These are phyloP conservation scores for Dolichoris vasculosae DNA, from an alignment of 1,140 invertebrate species.

Conservation along the genomic window DNA sequence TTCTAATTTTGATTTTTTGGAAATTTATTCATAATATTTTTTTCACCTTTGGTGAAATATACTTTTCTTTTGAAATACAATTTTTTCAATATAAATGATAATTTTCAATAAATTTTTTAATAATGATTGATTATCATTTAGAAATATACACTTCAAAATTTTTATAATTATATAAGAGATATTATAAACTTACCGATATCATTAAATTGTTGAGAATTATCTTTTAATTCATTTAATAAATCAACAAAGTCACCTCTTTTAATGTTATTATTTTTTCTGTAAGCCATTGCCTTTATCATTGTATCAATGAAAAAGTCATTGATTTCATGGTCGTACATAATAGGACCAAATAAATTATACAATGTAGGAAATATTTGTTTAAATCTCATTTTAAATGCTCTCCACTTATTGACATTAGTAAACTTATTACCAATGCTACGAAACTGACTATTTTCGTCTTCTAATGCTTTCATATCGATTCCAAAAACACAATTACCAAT, in stretches of 20 bases:
- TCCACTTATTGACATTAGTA: slow-evolving; percentile 50
- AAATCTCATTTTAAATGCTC: slow-evolving; percentile 38
- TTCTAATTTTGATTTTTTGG: too few relatives aligned
- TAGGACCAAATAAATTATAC: slow-evolving; percentile 40
- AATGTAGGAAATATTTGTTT: slow-evolving; percentile 49
- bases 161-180: neutral
- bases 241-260: slow-evolving; percentile 75
- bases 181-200: slow-evolving; percentile 39
- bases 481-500: slow-evolving; percentile 70
- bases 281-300: slow-evolving; percentile 69
- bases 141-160: too few relatives aligned
- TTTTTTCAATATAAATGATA: too few relatives aligned
- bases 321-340: slow-evolving; percentile 58
- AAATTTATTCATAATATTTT: too few relatives aligned
- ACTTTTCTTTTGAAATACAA: too few relatives aligned
- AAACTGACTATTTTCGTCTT: slow-evolving; percentile 72
- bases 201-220: slow-evolving; percentile 21
- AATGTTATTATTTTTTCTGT: slow-evolving; percentile 70
- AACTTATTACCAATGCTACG: slow-evolving; percentile 65
- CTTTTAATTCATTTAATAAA: slow-evolving; percentile 68
- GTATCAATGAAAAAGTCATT: slow-evolving; percentile 71
- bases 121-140: too few relatives aligned
- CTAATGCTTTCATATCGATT: slow-evolving; percentile 67
- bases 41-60: too few relatives aligned
- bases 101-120: too few relatives aligned